A percentile compares a stretch with the other conserved stretches of the same genome.
These are phyloP conservation scores for Cyanistes caeruleus DNA, from an alignment of 2,113 vertebrate species.

Conservation along the genomic window DNA sequence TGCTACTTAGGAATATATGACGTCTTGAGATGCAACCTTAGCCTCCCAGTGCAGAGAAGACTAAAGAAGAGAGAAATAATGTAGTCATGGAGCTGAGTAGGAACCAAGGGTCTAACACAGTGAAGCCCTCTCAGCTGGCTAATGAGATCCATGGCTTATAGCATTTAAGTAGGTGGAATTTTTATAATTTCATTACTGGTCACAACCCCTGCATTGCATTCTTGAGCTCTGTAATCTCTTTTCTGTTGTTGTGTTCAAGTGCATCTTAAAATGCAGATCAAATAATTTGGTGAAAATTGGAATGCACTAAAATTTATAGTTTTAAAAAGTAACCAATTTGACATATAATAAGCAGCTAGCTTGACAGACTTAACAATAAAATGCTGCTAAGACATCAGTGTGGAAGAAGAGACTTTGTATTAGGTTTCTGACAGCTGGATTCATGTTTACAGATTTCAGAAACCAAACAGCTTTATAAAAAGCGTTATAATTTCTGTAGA, in stretches of 20 bases:
- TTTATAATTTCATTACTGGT: not conserved
- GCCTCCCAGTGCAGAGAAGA: not conserved
- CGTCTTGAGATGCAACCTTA: not conserved
- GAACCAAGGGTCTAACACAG: not conserved
- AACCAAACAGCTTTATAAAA: constrained; percentile 29
- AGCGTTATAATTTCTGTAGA: constrained; percentile 16
- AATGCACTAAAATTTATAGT: not conserved
- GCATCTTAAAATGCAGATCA: constrained; percentile 7
- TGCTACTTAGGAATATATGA: not conserved
- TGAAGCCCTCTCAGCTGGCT: not conserved
- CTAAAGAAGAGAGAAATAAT: not conserved
- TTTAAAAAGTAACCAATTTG: constrained; percentile 16
- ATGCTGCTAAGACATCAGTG: not conserved
- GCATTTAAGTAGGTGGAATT: not conserved
- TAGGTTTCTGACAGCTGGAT: constrained; percentile 42
- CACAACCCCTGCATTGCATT: not conserved
- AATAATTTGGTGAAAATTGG: constrained; percentile 1
- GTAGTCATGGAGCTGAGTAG: not conserved
- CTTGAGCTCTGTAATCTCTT: not conserved
- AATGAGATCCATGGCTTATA: not conserved
- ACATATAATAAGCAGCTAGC: not conserved
- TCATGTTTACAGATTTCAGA: constrained; percentile 40
- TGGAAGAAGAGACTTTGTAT: not conserved
- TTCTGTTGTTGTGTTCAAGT: not conserved
- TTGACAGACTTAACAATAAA: constrained; percentile 42